Evolutionary conservation across 2,797 vertebrate species (phyloP).

Genomic region (Myotis myotis): DNA sequence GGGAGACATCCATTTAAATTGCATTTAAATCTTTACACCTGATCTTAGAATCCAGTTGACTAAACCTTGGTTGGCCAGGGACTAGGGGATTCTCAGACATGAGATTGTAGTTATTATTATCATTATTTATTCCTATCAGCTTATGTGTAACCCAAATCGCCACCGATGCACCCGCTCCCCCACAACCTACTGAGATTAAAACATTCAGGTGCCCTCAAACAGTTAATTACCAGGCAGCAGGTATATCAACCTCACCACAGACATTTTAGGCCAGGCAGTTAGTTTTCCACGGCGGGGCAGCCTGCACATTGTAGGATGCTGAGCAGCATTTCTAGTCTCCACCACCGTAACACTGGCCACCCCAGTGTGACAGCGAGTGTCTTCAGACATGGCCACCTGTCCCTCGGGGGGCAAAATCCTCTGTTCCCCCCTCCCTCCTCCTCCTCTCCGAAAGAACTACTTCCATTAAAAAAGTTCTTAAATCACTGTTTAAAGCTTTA

Average conservation of each 20-base stretch:
- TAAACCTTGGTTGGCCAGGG: not conserved
- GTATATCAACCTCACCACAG: not conserved
- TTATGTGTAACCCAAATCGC: not conserved
- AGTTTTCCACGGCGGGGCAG: not conserved
- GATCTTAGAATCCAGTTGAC: not conserved
- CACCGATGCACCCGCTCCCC: rapidly evolving
- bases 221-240: not conserved
- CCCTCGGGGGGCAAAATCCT: not conserved
- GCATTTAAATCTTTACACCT: not conserved
- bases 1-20: not conserved
- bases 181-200: not conserved
- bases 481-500: not conserved
- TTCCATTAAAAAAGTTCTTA: not conserved
- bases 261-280: too few species aligned
- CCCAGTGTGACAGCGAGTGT: not conserved
- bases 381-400: not conserved
- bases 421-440: too few species aligned
- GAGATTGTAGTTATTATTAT: not conserved
- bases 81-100: not conserved
- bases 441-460: not conserved
- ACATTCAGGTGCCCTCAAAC: not conserved
- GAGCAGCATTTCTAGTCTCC: not conserved
- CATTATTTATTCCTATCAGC: not conserved
- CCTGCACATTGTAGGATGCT: rapidly evolving
- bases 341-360: not conserved